A percentile compares a stretch with the other conserved stretches of the same genome.
phyloP scores from a whole-genome alignment of 2,797 vertebrate genomes.

The Calcarius lapponicus region DNA sequence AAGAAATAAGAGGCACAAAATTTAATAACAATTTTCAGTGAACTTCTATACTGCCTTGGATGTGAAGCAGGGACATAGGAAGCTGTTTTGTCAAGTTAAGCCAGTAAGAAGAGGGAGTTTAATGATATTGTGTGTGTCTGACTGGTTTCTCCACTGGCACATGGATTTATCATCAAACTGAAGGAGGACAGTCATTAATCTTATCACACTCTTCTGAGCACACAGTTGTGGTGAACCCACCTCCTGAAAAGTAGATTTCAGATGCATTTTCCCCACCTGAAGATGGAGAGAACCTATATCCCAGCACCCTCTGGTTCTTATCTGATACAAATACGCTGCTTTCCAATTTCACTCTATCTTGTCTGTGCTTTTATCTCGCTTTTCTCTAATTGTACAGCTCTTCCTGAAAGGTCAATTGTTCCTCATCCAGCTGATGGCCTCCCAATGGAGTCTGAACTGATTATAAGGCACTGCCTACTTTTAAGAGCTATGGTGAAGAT shows the following conservation, averaged over 20 bases:
- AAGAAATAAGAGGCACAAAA: not conserved
- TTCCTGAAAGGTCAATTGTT: constrained; percentile 33
- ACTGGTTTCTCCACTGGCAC: not conserved
- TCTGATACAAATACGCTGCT: not conserved
- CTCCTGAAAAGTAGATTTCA: not conserved
- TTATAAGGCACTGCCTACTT: constrained; percentile 1
- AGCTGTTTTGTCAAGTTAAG: not conserved
- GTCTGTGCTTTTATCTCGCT: not conserved
- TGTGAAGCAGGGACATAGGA: not conserved
- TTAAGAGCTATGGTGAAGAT: not conserved
- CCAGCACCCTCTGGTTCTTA: not conserved
- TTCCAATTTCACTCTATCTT: not conserved
- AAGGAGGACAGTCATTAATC: not conserved
- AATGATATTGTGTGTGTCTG: not conserved
- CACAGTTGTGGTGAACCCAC: not conserved
- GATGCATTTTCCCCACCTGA: not conserved
- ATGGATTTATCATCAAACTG: not conserved
- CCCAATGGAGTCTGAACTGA: not conserved
- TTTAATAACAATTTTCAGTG: not conserved
- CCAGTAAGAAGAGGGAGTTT: not conserved
- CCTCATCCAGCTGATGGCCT: not conserved
- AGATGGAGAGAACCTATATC: not conserved
- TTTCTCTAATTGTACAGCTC: not conserved
- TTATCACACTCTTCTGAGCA: not conserved
- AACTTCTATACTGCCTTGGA: not conserved